Base-by-base conservation (phyloP, 2,888 invertebrate genomes). In the Invenusta paracnida region DNA sequence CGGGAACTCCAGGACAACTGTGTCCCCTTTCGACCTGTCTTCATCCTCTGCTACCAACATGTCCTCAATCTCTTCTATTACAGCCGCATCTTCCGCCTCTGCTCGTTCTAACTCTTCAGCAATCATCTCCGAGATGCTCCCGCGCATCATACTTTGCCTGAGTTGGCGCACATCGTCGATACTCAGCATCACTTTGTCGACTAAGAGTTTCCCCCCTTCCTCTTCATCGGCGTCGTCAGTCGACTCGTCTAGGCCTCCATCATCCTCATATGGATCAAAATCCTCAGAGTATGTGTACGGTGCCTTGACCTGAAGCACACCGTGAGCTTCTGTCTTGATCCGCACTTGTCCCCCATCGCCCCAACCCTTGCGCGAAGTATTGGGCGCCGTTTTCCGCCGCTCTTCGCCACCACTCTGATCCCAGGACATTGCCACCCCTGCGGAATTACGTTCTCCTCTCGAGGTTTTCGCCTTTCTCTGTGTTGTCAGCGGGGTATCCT, bases 391-490 rank as follows among this genome's bases (percentile, higher is more conserved):
- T 25, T 73, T 73, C 73, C 5, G 5, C 25, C 73, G 11, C 23
- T 73, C 2, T 11, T 48, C 17, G n/a, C n/a, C n/a, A 17, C 17
- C 48, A 13, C 2, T 5, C 27, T 73, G 11, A 25, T 73, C 73
- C 73, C 73, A 73, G 17, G 17, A 48, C 2, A 73, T 25, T 2
- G 27, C 29, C 1, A 23, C 82, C 2, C 29, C 1, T 30, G 30
- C 27, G 17, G 27, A 83, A 27, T n/a, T 13, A n/a, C 86, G 29
- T 27, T 86, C 30, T 27, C 86, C 84, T n/a, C 25, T 30, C 23
- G 86, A 79, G 27, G 86, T 29, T 67, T 29, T 66, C 29, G 29
- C 29, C 30, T 28, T 66, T 83, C 83, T 28, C 28, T 30, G 83
- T 66, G 31, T 83, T 29, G 13, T 82, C 79, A 67, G 29, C 29